Conservation (phyloP, 2,797 vertebrate species). For the Cuniculus paca region DNA sequence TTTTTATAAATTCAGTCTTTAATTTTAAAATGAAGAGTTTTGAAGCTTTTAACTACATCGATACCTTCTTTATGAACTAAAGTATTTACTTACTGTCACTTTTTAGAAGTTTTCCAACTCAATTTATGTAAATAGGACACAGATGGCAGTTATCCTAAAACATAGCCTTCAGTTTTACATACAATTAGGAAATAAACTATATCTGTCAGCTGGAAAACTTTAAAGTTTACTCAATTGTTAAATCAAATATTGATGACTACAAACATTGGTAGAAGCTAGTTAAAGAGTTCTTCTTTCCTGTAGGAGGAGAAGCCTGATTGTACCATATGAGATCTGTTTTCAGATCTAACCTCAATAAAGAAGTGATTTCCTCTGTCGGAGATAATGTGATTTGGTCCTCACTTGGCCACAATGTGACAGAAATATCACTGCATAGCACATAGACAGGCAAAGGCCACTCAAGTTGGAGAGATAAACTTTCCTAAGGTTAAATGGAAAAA, state of each 20-base stretch:
- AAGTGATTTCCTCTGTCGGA: slow-evolving; percentile 59
- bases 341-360: slow-evolving; percentile 57
- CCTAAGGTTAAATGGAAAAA: slow-evolving; percentile 55
- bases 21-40: no score
- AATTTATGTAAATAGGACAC: neutral
- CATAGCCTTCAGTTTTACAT: neutral
- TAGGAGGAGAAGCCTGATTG: neutral
- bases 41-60: no score
- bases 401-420: slow-evolving; percentile 7
- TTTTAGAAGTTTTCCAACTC: neutral
- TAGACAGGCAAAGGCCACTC: neutral
- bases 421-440: slow-evolving; percentile 47
- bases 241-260: neutral
- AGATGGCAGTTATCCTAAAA: neutral
- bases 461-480: slow-evolving; percentile 44
- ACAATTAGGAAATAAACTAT: neutral
- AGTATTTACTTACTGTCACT: neutral
- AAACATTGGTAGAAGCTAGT: neutral
- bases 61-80: no score
- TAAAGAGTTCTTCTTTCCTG: slow-evolving; percentile 15
- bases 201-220: neutral
- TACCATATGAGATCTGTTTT: slow-evolving; percentile 18
- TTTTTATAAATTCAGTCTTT: neutral
- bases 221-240: neutral
- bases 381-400: slow-evolving; percentile 63